Evolutionary conservation across 2,888 invertebrate genomes (phyloP).

Genomic region (Oxytorus armatus): DNA sequence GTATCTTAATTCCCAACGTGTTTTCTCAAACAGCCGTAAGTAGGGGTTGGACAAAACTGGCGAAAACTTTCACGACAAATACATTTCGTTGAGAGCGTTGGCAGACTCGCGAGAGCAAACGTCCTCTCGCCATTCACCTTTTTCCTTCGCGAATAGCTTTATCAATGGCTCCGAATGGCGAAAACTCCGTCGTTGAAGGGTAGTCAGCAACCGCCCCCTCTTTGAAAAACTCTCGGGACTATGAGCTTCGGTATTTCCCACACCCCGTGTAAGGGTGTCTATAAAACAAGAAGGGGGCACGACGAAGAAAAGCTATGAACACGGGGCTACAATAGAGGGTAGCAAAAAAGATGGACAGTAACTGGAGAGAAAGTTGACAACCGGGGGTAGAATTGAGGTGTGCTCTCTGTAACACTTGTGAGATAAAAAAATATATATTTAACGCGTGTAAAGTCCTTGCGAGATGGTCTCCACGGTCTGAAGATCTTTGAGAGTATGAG

Average conservation of each 20-base stretch:
- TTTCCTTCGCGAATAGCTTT: constrained; percentile 18
- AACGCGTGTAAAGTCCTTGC: constrained; percentile 30
- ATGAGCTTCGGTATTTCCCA: neutral
- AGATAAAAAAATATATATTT: constrained; percentile 34
- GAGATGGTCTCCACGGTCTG: constrained; percentile 28
- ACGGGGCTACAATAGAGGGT: neutral
- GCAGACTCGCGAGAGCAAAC: constrained; percentile 13
- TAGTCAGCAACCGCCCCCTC: constrained; percentile 9
- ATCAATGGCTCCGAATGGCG: constrained; percentile 25
- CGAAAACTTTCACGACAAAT: constrained; percentile 42
- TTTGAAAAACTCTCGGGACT: constrained; percentile 12
- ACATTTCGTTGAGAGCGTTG: constrained; percentile 28
- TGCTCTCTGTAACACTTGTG: neutral
- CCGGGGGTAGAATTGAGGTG: neutral
- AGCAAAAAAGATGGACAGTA: neutral
- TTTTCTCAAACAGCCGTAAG: constrained; percentile 21
- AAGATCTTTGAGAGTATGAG: neutral
- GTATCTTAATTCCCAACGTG: constrained; percentile 41
- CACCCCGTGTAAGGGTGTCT: neutral
- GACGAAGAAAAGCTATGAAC: constrained; percentile 3
- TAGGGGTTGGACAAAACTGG: constrained; percentile 20
- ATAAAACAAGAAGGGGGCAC: neutral
- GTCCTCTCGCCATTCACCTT: constrained; percentile 13
- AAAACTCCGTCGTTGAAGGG: constrained; percentile 34
- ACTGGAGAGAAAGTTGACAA: neutral